Conservation (phyloP, 2,113 vertebrate species). For the Centropus bengalensis region DNA sequence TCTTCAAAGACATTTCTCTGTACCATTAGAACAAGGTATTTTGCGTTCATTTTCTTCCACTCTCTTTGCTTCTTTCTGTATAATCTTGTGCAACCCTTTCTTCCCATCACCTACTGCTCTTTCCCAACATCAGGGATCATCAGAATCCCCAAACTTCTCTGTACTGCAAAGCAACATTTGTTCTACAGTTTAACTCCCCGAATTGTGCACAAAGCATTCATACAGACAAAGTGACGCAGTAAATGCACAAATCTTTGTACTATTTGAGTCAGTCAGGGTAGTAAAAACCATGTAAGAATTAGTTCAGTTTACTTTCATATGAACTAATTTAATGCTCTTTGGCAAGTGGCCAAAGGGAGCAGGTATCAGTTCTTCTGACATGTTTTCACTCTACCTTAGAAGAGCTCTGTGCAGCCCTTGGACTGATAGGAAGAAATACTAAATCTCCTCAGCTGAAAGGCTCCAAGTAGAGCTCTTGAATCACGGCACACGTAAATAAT, state of each 20-base stretch:
- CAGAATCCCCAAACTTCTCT: background rate
- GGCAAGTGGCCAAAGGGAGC: background rate
- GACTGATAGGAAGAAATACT: background rate
- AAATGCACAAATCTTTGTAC: fast-evolving
- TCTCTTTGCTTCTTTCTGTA: background rate
- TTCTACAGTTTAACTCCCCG: background rate
- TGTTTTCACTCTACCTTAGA: background rate
- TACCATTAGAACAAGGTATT: background rate
- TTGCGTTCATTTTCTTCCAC: background rate
- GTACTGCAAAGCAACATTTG: background rate
- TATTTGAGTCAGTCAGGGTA: background rate
- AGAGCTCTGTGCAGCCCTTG: background rate
- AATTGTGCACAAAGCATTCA: background rate
- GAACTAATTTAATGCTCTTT: background rate
- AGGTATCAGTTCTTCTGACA: background rate
- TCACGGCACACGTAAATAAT: background rate
- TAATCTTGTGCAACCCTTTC: background rate
- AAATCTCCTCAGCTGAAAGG: background rate
- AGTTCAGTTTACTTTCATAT: background rate
- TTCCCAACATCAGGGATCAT: background rate
- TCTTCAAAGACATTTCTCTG: background rate
- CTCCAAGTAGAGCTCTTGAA: background rate
- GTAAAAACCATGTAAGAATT: background rate
- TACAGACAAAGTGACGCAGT: background rate
- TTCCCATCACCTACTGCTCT: background rate